These are phyloP conservation scores for Phainopepla nitens DNA, from an alignment of 2,113 vertebrate species.

Conservation along the genomic window DNA sequence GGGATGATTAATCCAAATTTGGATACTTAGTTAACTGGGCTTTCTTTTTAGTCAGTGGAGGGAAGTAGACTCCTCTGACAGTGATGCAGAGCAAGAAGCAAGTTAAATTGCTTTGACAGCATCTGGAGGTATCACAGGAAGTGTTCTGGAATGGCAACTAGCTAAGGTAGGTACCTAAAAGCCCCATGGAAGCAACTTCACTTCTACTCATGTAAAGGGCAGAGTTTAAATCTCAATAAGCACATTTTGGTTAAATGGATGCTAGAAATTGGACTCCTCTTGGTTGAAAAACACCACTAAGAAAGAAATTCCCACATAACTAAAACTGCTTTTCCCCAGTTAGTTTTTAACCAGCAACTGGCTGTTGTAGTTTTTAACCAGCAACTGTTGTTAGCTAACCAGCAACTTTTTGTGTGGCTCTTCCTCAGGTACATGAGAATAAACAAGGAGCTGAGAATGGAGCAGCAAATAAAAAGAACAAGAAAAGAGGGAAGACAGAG, in stretches of 20 bases:
- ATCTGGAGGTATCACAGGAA: neutral
- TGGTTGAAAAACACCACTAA: neutral
- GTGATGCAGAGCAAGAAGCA: neutral
- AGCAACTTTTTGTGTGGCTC: neutral
- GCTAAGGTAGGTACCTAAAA: neutral
- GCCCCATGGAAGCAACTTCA: neutral
- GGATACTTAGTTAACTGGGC: neutral
- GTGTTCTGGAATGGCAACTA: neutral
- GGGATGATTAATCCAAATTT: neutral
- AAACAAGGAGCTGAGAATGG: neutral
- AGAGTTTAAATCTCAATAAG: neutral
- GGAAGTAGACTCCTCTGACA: neutral
- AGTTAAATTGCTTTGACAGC: neutral
- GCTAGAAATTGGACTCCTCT: neutral
- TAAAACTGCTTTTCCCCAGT: neutral
- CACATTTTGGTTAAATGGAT: neutral
- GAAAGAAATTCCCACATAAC: neutral
- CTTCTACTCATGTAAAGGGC: neutral
- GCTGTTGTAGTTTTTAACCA: too few relatives aligned
- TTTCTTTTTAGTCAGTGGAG: neutral
- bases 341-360: neutral
- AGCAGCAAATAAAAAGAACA: neutral
- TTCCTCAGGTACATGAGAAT: neutral
- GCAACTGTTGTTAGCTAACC: too few relatives aligned
- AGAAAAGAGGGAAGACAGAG: neutral